Conservation (phyloP, 2,113 vertebrate genomes). For the Rhineura floridana region DNA sequence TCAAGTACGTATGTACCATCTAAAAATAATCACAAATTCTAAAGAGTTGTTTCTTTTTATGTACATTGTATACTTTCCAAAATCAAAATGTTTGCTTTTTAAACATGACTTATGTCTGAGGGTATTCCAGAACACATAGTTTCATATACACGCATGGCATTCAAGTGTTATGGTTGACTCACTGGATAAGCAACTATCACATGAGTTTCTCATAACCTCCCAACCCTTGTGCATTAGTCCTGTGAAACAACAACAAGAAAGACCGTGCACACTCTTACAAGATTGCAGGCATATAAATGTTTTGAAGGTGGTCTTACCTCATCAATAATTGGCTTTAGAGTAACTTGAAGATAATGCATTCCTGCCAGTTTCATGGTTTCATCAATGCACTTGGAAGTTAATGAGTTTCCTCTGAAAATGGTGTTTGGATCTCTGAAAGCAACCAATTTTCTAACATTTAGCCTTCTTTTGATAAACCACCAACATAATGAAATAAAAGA, state of each 20-base stretch:
- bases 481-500: conserved; percentile 16
- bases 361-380: conserved; percentile 99
- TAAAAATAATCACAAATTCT: conserved; percentile 29
- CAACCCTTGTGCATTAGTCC: background rate
- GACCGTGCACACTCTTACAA: conserved; percentile 27
- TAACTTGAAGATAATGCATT: conserved; percentile 97
- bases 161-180: background rate
- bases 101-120: background rate
- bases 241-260: conserved; percentile 29
- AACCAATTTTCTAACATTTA: conserved; percentile 51
- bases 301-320: conserved; percentile 81
- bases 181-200: conserved; percentile 29
- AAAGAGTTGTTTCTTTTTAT: background rate
- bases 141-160: background rate
- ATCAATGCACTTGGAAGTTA: conserved; percentile 98
- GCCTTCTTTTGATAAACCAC: conserved; percentile 24
- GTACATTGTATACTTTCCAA: conserved; percentile 11
- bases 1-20: conserved; percentile 21
- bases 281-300: background rate
- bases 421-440: conserved; percentile 94
- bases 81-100: conserved; percentile 9
- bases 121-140: background rate
- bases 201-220: conserved; percentile 15
- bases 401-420: conserved; percentile 96
- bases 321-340: conserved; percentile 93